Percentiles rank a stretch among this genome's conserved stretches.
Conservation (phyloP, 2,888 invertebrate species). For the Synergus itoensis region DNA sequence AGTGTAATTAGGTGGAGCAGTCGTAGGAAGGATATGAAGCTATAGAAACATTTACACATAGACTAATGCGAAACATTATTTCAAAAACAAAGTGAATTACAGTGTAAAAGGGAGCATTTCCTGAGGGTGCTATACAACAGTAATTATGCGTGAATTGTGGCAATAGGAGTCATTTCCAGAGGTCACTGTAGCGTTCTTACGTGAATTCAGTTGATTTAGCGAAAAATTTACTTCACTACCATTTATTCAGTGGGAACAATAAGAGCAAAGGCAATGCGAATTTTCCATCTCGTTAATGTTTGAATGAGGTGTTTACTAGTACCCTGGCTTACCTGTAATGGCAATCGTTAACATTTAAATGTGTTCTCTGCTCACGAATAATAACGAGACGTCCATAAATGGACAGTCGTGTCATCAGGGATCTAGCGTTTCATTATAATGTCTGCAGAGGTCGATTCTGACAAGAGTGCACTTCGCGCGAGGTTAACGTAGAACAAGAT, state of each 20-base stretch:
- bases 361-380: slow-evolving; percentile 15
- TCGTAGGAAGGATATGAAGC: slow-evolving; percentile 16
- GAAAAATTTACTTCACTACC: neutral
- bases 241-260: neutral
- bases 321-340: neutral
- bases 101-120: slow-evolving; percentile 24
- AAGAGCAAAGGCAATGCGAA: neutral
- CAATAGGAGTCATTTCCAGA: slow-evolving; percentile 3
- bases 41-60: slow-evolving; percentile 23
- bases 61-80: slow-evolving; percentile 33
- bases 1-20: slow-evolving; percentile 31
- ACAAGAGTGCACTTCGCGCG: slow-evolving; percentile 17
- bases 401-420: slow-evolving; percentile 30
- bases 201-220: neutral
- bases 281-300: neutral
- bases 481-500: slow-evolving; percentile 49
- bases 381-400: slow-evolving; percentile 38
- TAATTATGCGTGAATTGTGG: slow-evolving; percentile 29
- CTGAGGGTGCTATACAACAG: slow-evolving; percentile 8
- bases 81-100: slow-evolving; percentile 14
- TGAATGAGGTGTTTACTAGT: slow-evolving; percentile 18
- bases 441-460: slow-evolving; percentile 25
- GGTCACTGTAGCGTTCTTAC: neutral
- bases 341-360: slow-evolving; percentile 19
- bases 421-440: slow-evolving; percentile 29